Evolutionary conservation across 2,797 vertebrate genomes (phyloP), one percentile per base, ranked within the genome.

Genomic region (Smutsia temminckii): DNA sequence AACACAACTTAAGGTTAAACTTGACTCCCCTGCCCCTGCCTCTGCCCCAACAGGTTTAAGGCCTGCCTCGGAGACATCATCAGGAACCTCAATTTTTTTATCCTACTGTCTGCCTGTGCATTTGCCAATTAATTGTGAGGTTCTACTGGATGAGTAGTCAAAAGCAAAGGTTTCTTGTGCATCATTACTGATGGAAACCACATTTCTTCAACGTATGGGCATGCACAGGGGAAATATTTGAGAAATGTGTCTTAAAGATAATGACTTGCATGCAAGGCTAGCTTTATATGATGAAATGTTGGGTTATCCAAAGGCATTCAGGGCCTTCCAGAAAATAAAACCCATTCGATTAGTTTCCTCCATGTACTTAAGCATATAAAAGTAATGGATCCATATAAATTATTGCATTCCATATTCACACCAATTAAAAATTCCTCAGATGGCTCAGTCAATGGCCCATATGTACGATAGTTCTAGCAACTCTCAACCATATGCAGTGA

Each of bases 401-500:
- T 93, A 95, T 95, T 89, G 37, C 51, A 96, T 63, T 94, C 80
- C 72, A 71, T 79, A 95, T 78, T 90, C 66, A 96, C 20, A 83
- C 68, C 71, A 95, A 97, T 97, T 93, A 95, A 96, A 95, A 96
- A 79, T 83, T 80, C 57, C 42, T 96, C 94, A 95, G 55, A 94
- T 95, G 51, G 74, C 74, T 95, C 85, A 93, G 66, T 85, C 94
- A 96, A 89, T 94, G 86, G 46, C 51, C 93, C 95, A 94, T 93
- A 96, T 95, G 86, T 81, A 79, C 92, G 71, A 95, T 55, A 91
- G 66, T 72, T 94, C 72, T 77, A 95, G 80, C 0, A 0, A 92
- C 55, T 95, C 61, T 86, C 86, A 96, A 89, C 83, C 88, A 96
- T 85, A 94, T 87, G 77, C 57, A 95, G 27, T 63, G 74, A 85